Evolutionary conservation across 2,797 vertebrate genomes (phyloP), one percentile per base, ranked within the genome.

Genomic region (Alcedo quadribrachys): DNA sequence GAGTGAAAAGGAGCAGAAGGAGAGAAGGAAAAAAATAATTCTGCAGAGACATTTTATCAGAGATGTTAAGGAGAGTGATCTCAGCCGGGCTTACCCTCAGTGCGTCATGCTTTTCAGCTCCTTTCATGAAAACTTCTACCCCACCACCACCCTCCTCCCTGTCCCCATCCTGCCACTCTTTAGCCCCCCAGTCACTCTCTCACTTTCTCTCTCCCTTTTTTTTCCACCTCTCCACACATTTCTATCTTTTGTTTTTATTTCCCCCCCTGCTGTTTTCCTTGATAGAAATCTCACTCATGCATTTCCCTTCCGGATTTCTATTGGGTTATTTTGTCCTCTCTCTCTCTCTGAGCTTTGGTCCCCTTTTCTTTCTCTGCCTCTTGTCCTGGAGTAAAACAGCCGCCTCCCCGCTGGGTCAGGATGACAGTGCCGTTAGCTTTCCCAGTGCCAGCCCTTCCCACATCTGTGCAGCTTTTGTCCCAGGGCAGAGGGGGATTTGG

Each of bases 221-320:
- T 70, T 73, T 96, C 85, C 69, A 90, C 95, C 91, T 92, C 96
- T 96, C 91, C 75, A 85, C 92, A 92, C 94, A 97, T 96, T 97
- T 94, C 78, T 87, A 25, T 90, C 95, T 95, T 97, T 97, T 97
- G 96, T 96, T 97, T 97, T 95, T 96, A 85, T 95, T 88, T 71
- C 75, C 86, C 70, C 92, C 90, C 97, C 97, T 89, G 81, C 96
- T 87, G 97, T 63, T 97, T 95, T 92, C 89, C 95, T 88, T 96
- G 97, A 98, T 97, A 97, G 97, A 97, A 98, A 96, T 97, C 97
- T 97, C 97, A 91, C 96, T 97, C 97, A 97, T 95, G 96, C 97
- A 96, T 97, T 98, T 97, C 97, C 91, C 93, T 98, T 96, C 95
- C 94, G 92, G 95, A 96, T 97, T 97, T 98, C 97, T 96, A 95